phyloP scores from a whole-genome alignment of 2,113 vertebrate species.

The Oncorhynchus masou region DNA sequence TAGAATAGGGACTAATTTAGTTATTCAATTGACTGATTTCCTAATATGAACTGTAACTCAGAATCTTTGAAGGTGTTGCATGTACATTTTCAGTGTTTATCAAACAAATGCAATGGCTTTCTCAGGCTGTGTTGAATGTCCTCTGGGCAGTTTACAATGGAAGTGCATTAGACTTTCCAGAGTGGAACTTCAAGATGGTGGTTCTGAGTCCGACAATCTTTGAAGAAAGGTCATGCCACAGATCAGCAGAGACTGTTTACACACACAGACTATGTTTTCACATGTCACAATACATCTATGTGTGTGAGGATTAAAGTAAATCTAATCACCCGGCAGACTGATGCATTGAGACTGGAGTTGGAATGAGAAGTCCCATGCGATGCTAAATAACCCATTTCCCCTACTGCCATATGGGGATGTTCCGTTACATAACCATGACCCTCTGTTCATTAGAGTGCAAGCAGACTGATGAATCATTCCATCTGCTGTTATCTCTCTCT shows the following conservation, averaged over 20 bases:
- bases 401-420: conserved; percentile 32
- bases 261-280: neutral
- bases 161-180: no score
- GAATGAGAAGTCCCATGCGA: neutral
- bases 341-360: no score
- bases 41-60: no score
- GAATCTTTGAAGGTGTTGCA: no score
- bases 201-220: neutral
- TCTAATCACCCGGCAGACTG: neutral
- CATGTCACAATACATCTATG: conserved; percentile 15
- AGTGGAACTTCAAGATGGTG: no score
- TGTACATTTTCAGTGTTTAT: no score
- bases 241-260: conserved; percentile 15
- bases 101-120: no score
- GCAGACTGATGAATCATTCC: conserved; percentile 28
- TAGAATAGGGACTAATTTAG: no score
- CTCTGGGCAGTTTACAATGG: no score
- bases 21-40: no score
- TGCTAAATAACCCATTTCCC: neutral
- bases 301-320: neutral
- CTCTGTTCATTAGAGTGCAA: conserved; percentile 19
- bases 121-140: neutral
- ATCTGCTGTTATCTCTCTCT: conserved; percentile 41
- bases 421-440: conserved; percentile 49
- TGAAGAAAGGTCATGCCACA: neutral